These are phyloP conservation scores for Eubasilissa regina DNA, from an alignment of 1,140 invertebrate genomes.

Conservation along the genomic window DNA sequence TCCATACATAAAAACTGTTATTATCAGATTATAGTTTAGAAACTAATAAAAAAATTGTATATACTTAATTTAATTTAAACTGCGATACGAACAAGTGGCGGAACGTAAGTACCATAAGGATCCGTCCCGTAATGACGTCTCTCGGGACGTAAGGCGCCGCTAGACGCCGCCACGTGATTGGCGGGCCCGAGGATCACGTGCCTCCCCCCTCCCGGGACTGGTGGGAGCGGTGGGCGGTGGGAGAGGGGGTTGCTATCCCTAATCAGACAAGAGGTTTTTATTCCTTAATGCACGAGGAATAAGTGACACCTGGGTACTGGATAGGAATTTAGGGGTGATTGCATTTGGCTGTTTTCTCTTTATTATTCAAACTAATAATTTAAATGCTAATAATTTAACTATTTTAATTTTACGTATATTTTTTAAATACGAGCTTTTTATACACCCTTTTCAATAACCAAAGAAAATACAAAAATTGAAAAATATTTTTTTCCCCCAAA, in stretches of 20 bases:
- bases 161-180: constrained; percentile 58
- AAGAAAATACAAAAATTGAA: no score
- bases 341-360: not conserved
- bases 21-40: no score
- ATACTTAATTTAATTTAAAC: not conserved
- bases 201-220: not conserved
- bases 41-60: no score
- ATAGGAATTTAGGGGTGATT: constrained; percentile 22
- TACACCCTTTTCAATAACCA: no score
- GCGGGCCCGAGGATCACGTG: constrained; percentile 53
- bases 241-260: constrained; percentile 13
- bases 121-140: constrained; percentile 56
- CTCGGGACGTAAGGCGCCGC: constrained; percentile 49
- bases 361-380: no score
- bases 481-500: no score
- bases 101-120: constrained; percentile 37
- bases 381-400: no score
- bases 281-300: constrained; percentile 53
- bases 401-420: no score
- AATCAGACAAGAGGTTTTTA: constrained; percentile 49
- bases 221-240: not conserved
- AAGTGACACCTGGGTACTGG: constrained; percentile 50
- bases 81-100: not conserved
- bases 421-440: no score
- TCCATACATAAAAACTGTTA: no score